Base-by-base conservation (phyloP, 2,888 invertebrate species). In the Melitaea athalia region DNA sequence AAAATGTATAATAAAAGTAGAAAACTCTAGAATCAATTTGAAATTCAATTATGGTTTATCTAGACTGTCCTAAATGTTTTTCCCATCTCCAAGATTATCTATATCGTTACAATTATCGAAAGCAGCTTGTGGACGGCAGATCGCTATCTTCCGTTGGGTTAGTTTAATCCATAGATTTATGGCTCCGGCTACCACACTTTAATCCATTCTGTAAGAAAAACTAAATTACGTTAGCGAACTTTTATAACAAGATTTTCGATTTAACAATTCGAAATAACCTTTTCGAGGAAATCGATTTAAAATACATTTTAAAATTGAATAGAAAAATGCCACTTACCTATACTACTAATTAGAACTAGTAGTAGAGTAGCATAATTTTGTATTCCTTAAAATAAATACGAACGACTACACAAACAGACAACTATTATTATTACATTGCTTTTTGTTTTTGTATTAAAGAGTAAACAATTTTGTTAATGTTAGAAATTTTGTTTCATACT, bases 131-230 rank as follows among this genome's bases (percentile, higher is more conserved):
- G 83, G 83, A 83, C 83, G 84, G 78, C 73, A 85, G 91, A 91
- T 91, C 81, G 86, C 86, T 85, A 90, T 91, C 90, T 87, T 79
- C 15, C 81, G 87, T 89, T 88, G 83, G 86, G 89, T 88, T 85
- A 82, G 88, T 86, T 89, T 85, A 88, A 89, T 88, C 89, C 85
- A 81, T 79, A 85, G 88, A 90, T 90, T 91, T 90, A 91, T 89
- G 82, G 88, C 79, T 77, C 76, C 74, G 74, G 84, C 87, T 84
- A 82, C 86, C 81, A 83, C 81, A 81, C 82, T 88, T 89, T 87
- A 89, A 86, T 88, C 84, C 82, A 78, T 81, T 83, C 79, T 70
- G 74, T 78, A 79, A 79, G 84, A 86, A 88, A 89, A 88, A 85
- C 79, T 75, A 78, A 79, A 74, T 74, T 71, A 69, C 74, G 69